Percentiles rank a stretch among this genome's conserved stretches.
Conservation (phyloP, 2,113 vertebrate genomes). For the Actenoides lindsayi region DNA sequence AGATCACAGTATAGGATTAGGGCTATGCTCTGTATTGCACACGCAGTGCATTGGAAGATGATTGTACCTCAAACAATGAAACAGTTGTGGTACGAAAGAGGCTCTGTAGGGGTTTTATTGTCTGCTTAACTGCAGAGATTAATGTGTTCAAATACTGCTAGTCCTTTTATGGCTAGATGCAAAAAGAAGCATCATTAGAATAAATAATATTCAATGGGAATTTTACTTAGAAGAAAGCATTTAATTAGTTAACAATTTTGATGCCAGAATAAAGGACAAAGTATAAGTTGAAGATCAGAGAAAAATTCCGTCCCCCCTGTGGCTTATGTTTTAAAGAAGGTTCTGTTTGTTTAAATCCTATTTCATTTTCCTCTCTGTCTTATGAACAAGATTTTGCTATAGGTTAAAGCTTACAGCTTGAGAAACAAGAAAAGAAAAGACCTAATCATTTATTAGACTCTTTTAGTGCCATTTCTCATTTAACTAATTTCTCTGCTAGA, state of each 20-base stretch:
- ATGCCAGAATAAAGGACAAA: conserved; percentile 12
- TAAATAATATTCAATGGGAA: not conserved
- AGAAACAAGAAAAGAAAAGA: conserved; percentile 37
- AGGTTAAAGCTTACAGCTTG: conserved; percentile 17
- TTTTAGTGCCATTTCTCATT: conserved; percentile 14
- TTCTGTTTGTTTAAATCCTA: conserved; percentile 17
- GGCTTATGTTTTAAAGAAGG: conserved; percentile 14
- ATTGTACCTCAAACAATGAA: not conserved
- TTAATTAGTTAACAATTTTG: conserved; percentile 1
- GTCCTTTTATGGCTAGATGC: not conserved
- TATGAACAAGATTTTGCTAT: not conserved
- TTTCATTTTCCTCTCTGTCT: conserved; percentile 17
- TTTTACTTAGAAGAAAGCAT: not conserved
- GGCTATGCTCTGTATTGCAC: not conserved
- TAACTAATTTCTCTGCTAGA: not conserved
- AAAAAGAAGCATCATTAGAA: not conserved
- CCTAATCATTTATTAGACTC: not conserved
- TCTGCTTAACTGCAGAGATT: conserved; percentile 3
- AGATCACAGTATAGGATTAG: not conserved
- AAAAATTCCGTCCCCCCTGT: not conserved
- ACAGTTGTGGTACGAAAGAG: not conserved
- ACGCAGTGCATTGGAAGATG: accelerated
- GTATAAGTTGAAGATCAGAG: not conserved
- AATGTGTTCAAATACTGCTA: not conserved
- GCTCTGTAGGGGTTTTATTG: not conserved